A percentile compares a stretch with the other conserved stretches of the same genome.
phyloP scores from a whole-genome alignment of 2,888 invertebrate genomes.

The Tinea trinotella region DNA sequence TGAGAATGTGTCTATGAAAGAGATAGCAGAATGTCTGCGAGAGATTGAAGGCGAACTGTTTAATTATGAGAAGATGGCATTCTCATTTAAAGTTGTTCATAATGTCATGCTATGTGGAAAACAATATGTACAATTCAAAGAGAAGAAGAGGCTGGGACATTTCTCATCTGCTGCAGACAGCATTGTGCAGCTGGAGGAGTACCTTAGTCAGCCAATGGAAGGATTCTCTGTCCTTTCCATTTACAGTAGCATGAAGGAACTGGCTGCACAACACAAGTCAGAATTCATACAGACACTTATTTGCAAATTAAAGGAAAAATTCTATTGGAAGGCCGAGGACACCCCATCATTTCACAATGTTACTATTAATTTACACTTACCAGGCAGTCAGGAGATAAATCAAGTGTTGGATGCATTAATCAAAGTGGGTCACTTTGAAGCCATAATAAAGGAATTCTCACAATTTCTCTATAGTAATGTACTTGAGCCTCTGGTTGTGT shows the following conservation, averaged over 20 bases:
- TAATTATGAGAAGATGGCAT: constrained; percentile 69
- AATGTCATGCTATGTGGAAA: constrained; percentile 47
- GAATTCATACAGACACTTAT: constrained; percentile 33
- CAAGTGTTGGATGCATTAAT: constrained; percentile 54
- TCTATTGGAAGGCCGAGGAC: constrained; percentile 47
- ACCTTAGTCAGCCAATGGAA: not conserved
- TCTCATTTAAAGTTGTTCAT: constrained; percentile 62
- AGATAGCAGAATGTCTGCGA: constrained; percentile 62
- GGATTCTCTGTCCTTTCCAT: constrained; percentile 25
- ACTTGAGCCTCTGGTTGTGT: constrained; percentile 71
- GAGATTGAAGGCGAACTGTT: too few relatives aligned
- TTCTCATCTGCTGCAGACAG: not conserved
- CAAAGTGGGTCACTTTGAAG: constrained; percentile 47
- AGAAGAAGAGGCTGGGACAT: not conserved
- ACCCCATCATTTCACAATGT: constrained; percentile 39
- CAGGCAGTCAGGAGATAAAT: constrained; percentile 33
- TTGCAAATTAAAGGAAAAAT: constrained; percentile 22
- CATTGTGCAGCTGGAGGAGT: not conserved
- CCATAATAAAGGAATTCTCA: constrained; percentile 70
- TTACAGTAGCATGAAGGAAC: constrained; percentile 47
- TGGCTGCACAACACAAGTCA: constrained; percentile 39
- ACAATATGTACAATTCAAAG: constrained; percentile 24
- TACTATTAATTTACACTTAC: constrained; percentile 46
- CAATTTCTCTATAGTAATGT: constrained; percentile 71
- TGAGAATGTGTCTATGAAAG: constrained; percentile 73